Evolutionary conservation across 2,888 invertebrate genomes (phyloP).

Genomic region (Erebia epiphron): DNA sequence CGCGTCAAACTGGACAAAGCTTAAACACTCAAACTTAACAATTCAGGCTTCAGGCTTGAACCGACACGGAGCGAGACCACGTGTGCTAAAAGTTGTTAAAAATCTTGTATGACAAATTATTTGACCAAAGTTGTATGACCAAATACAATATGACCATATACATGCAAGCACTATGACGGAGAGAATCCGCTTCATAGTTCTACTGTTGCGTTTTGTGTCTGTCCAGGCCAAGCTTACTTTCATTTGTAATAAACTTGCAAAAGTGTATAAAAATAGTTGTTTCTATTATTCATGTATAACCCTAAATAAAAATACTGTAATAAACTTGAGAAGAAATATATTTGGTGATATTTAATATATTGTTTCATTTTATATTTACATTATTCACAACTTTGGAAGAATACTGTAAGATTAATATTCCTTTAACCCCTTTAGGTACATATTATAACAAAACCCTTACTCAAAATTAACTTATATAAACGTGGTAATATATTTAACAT

Average conservation of each 20-base stretch:
- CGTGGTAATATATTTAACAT: neutral
- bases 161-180: too few species aligned
- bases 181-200: too few species aligned
- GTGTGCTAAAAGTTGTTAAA: neutral
- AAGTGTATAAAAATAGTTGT: neutral
- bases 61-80: too few species aligned
- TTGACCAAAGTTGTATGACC: too few species aligned
- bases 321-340: neutral
- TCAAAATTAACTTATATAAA: neutral
- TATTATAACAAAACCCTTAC: neutral
- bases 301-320: too few species aligned
- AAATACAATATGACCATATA: too few species aligned
- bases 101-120: too few species aligned
- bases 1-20: neutral
- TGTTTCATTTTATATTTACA: neutral
- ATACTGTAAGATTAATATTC: neutral
- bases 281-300: too few species aligned
- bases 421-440: neutral
- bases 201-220: too few species aligned
- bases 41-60: too few species aligned
- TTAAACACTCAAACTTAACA: neutral
- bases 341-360: neutral
- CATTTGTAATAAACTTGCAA: neutral
- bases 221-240: too few species aligned
- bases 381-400: slow-evolving; percentile 10